Conservation (phyloP, 2,113 vertebrate species). For the Apus apus region DNA sequence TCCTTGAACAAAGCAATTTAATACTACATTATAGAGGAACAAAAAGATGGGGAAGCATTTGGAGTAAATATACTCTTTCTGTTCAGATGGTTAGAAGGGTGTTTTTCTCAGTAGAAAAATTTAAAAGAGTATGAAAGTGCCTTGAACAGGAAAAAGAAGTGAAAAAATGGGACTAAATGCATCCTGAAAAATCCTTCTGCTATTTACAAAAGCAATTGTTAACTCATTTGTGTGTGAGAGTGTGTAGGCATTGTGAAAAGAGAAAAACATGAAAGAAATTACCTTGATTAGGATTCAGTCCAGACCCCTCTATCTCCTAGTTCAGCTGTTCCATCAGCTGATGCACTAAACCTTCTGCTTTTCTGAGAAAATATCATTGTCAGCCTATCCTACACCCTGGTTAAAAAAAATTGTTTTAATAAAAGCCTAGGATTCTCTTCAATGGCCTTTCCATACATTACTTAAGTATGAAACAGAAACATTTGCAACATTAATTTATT, state of each 20-base stretch:
- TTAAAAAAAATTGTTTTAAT: background rate
- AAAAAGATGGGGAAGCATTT: background rate
- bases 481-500: conserved; percentile 23
- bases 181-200: background rate
- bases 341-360: background rate
- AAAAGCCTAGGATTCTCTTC: background rate
- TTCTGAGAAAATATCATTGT: background rate
- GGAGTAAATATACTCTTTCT: background rate
- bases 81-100: background rate
- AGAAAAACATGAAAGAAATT: background rate
- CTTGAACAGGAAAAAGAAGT: background rate
- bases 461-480: background rate
- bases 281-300: background rate
- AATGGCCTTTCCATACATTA: background rate
- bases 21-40: conserved; percentile 1
- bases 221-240: background rate
- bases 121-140: background rate
- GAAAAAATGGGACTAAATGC: background rate
- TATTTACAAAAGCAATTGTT: background rate
- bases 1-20: conserved; percentile 14
- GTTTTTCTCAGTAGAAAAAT: background rate
- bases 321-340: background rate
- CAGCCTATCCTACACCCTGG: background rate
- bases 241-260: background rate
- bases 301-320: background rate